Conservation (phyloP, 2,888 invertebrate species). For the Xanthia icteritia region DNA sequence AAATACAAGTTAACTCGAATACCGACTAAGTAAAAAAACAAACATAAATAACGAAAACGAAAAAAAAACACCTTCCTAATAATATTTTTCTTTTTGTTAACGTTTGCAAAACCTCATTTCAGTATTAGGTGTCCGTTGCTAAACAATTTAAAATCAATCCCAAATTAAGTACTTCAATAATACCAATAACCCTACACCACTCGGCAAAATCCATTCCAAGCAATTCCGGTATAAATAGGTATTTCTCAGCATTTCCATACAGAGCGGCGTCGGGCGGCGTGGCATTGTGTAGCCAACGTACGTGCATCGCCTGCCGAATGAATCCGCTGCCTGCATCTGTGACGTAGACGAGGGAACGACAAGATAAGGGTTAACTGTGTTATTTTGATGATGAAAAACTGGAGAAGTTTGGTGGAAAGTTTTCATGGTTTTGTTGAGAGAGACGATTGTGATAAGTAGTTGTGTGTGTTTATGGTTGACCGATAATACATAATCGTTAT, state of each 20-base stretch:
- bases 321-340: constrained; percentile 76
- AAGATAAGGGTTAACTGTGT: constrained; percentile 46
- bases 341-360: constrained; percentile 62
- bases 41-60: background rate
- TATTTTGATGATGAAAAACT: constrained; percentile 21
- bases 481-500: background rate
- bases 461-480: background rate
- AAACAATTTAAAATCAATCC: background rate
- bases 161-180: background rate
- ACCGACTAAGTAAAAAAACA: background rate
- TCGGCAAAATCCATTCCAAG: constrained; percentile 41
- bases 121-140: background rate
- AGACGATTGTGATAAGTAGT: background rate
- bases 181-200: constrained; percentile 12
- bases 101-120: background rate
- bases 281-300: constrained; percentile 62
- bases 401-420: background rate
- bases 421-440: background rate
- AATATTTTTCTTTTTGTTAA: background rate
- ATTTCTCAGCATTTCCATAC: constrained; percentile 69
- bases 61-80: background rate
- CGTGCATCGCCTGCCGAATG: constrained; percentile 83
- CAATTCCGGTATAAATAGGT: constrained; percentile 60
- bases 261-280: constrained; percentile 45
- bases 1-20: background rate